phyloP scores from a whole-genome alignment of 92 coral and sea anemone species.

The Paramuricea clavata region DNA sequence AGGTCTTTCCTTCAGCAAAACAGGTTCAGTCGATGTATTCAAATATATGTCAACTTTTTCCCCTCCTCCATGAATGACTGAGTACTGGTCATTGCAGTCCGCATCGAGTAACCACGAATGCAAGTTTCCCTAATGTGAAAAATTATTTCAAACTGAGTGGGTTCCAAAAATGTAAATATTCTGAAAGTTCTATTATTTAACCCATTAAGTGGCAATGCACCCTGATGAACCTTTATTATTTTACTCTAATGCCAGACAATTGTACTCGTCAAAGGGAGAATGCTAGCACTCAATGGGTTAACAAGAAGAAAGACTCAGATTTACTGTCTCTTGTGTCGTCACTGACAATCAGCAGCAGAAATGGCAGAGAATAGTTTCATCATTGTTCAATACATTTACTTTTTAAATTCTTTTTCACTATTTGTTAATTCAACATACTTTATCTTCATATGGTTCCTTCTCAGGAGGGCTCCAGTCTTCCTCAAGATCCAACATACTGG shows the following conservation, averaged over 20 bases:
- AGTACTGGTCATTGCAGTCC: slow-evolving; percentile 97
- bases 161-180: not conserved
- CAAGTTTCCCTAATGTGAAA: slow-evolving; percentile 76
- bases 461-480: slow-evolving; percentile 91
- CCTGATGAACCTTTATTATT: too few species aligned
- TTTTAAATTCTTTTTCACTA: not conserved
- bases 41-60: slow-evolving; percentile 88
- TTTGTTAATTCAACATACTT: slow-evolving; percentile 58
- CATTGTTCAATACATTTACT: not conserved
- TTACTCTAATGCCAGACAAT: too few species aligned
- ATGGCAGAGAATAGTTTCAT: not conserved
- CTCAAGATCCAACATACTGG: slow-evolving; percentile 73
- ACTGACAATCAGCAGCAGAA: not conserved
- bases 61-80: slow-evolving; percentile 92
- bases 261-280: too few species aligned
- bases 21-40: slow-evolving; percentile 91
- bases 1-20: slow-evolving; percentile 81
- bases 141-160: not conserved
- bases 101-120: slow-evolving; percentile 91
- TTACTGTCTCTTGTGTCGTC: slow-evolving; percentile 1
- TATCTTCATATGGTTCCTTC: slow-evolving; percentile 79
- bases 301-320: not conserved
- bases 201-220: too few species aligned
- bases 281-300: too few species aligned
- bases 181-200: too few species aligned